Evolutionary conservation across 2,113 vertebrate species (phyloP), one percentile per base, ranked within the genome.

Genomic region (Scopus umbretta): DNA sequence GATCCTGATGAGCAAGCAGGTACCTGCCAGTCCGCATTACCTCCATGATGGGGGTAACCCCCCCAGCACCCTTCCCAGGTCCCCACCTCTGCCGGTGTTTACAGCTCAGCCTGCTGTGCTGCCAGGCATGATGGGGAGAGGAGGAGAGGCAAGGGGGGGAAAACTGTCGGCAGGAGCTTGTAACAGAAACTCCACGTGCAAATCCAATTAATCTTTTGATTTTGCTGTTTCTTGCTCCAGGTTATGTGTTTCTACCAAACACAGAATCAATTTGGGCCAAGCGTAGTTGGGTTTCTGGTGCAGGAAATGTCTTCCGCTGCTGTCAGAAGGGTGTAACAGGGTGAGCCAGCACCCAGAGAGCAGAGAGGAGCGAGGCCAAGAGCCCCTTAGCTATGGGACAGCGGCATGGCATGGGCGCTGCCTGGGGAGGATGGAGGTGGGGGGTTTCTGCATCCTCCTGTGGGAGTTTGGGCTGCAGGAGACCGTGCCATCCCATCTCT

Each of bases 121-220:
- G 0, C 34, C 49, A 38, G 86, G 38, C 68, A 65, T 1, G 11
- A 40, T 49, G 68, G 53, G 52, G 78, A 84, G 63, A 50, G 38
- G 56, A 78, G 72, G 23, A 59, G 50, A 55, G 16, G 6, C 13
- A 4, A 17, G 16, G 45, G 7, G 30, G 1, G 1, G 5, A 10
- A 43, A 55, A 22, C 5, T 86, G 47, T 9, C 30, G 23, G 62
- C 81, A 86, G 66, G 40, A 71, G 71, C 80, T 95, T 83, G 84
- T 88, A 94, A 70, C 72, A 83, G 71, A 65, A 91, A 80, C 63
- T 94, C 91, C 78, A 86, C 6, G 73, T 96, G 94, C 71, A 86
- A 95, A 97, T 95, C 94, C 94, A 97, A 94, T 97, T 96, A 92
- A 95, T 94, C 91, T 94, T 96, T 91, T 91, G 93, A 92, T 93